A percentile compares a stretch with the other conserved stretches of the same genome.
These are phyloP conservation scores for Euzetes globulus DNA, from an alignment of 2,888 invertebrate genomes.

Conservation along the genomic window DNA sequence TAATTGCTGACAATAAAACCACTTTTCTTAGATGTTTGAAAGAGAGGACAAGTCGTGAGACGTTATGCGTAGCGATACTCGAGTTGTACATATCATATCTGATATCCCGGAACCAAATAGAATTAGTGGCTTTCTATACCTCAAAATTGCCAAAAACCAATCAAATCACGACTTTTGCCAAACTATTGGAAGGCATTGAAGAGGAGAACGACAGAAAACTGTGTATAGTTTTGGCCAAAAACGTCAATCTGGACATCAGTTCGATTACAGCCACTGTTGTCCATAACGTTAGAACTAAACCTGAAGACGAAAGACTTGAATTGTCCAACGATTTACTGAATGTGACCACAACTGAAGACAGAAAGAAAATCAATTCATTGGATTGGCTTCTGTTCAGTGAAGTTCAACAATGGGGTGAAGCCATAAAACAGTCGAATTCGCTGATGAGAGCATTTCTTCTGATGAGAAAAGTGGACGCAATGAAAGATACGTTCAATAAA, in stretches of 20 bases:
- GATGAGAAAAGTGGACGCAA: conserved; percentile 71
- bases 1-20: too few species aligned
- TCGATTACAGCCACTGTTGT: conserved; percentile 76
- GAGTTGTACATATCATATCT: conserved; percentile 63
- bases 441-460: conserved; percentile 57
- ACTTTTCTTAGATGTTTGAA: background rate
- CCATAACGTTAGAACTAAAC: conserved; percentile 57
- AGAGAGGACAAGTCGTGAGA: conserved; percentile 45
- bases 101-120: conserved; percentile 64
- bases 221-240: conserved; percentile 52
- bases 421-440: conserved; percentile 77
- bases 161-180: conserved; percentile 52
- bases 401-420: conserved; percentile 64
- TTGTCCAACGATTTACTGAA: conserved; percentile 46
- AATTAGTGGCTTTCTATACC: conserved; percentile 75
- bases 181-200: conserved; percentile 47
- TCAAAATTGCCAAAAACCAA: conserved; percentile 63
- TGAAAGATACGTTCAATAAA: conserved; percentile 65
- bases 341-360: conserved; percentile 61
- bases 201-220: conserved; percentile 46
- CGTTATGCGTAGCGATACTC: conserved; percentile 65
- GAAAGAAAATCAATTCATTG: conserved; percentile 65
- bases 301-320: background rate
- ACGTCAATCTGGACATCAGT: conserved; percentile 70
- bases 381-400: conserved; percentile 73